phyloP scores from a whole-genome alignment of 2,797 vertebrate species.

The Bryconaethiops microstoma region DNA sequence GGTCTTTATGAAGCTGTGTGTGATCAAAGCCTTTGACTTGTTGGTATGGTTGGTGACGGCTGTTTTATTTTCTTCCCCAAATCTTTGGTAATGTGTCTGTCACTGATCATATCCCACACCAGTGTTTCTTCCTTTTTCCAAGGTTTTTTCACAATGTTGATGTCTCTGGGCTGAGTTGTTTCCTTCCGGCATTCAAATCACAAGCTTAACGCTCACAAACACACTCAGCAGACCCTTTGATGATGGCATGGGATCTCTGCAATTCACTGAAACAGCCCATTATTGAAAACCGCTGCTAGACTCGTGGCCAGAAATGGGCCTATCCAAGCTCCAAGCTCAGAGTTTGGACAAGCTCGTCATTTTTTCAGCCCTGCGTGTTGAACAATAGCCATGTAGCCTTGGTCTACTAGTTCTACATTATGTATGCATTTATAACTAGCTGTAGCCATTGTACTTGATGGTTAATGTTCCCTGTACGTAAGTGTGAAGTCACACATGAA shows the following conservation, averaged over 20 bases:
- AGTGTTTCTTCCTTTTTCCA: constrained; percentile 25
- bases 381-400: too few relatives aligned
- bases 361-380: too few relatives aligned
- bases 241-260: too few relatives aligned
- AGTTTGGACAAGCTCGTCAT: too few relatives aligned
- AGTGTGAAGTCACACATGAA: too few relatives aligned
- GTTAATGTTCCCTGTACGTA: too few relatives aligned
- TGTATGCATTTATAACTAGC: too few relatives aligned
- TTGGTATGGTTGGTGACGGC: constrained; percentile 19
- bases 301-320: too few relatives aligned
- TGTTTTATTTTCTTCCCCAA: constrained; percentile 26
- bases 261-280: too few relatives aligned
- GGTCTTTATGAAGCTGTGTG: not conserved
- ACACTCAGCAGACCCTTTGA: not conserved
- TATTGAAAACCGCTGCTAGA: not conserved
- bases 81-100: constrained; percentile 19
- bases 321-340: too few relatives aligned
- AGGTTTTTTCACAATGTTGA: constrained; percentile 35
- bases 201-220: not conserved
- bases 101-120: not conserved
- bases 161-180: constrained; percentile 16
- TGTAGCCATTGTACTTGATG: too few relatives aligned
- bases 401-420: too few relatives aligned
- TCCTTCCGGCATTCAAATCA: not conserved
- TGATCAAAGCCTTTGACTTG: not conserved